Evolutionary conservation across 1,140 invertebrate species (phyloP).

Genomic region (Drosophila bocki): DNA sequence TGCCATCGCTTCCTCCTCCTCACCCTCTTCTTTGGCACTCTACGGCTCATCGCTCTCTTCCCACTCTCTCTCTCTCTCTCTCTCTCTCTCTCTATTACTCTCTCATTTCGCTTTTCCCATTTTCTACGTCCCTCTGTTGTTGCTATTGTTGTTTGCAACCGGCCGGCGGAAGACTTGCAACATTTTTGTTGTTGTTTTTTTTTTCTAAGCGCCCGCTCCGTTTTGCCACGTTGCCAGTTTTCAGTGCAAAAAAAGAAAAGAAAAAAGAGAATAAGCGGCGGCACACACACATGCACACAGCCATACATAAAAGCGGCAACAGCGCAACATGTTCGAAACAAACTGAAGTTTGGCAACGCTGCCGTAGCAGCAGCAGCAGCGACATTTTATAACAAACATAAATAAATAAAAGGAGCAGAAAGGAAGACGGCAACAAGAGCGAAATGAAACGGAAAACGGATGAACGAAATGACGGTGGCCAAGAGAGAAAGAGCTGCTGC

Average conservation of each 20-base stretch:
- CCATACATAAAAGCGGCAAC: conserved; percentile 52
- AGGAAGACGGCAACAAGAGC: conserved; percentile 7
- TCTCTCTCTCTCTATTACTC: neutral
- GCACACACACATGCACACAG: conserved; percentile 13
- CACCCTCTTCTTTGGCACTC: neutral
- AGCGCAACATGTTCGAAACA: conserved; percentile 26
- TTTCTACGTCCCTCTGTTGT: conserved; percentile 5
- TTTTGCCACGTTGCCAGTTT: conserved; percentile 54
- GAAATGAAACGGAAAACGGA: conserved; percentile 31
- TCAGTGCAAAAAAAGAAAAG: conserved; percentile 42
- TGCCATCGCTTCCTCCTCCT: conserved; percentile 5
- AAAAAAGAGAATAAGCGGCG: conserved; percentile 4
- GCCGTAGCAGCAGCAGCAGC: conserved; percentile 8
- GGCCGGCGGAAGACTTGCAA: conserved; percentile 71
- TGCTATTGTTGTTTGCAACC: conserved; percentile 57
- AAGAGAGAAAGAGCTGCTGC: neutral
- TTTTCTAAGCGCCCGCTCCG: conserved; percentile 11
- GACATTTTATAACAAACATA: conserved; percentile 70
- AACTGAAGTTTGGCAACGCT: conserved; percentile 16
- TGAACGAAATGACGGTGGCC: neutral
- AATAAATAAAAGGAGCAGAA: conserved; percentile 62
- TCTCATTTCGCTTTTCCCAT: conserved; percentile 4
- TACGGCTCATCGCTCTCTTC: neutral
- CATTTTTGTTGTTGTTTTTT: conserved; percentile 46
- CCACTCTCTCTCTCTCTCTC: neutral